phyloP scores from a whole-genome alignment of 1,140 invertebrate genomes.

The Orius insidiosus region DNA sequence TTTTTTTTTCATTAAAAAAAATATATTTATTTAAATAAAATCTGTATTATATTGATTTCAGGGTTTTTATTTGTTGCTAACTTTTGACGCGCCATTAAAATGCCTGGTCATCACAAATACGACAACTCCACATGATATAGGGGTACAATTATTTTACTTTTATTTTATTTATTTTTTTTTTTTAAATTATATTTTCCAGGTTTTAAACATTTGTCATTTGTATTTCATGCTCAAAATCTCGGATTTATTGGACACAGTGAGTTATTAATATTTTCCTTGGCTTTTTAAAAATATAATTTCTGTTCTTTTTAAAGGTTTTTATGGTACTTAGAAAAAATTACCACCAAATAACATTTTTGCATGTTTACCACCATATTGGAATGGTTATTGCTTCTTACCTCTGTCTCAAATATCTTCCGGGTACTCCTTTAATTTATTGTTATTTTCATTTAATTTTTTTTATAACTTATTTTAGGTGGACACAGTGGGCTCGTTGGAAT shows the following conservation, averaged over 20 bases:
- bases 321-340: slow-evolving; percentile 75
- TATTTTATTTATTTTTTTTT: too few species aligned
- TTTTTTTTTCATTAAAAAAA: too few species aligned
- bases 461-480: slow-evolving; percentile 23
- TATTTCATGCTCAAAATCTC: slow-evolving; percentile 48
- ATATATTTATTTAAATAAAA: too few species aligned
- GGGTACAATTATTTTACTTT: too few species aligned
- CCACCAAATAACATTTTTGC: slow-evolving; percentile 43
- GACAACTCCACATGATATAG: too few species aligned
- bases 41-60: too few species aligned
- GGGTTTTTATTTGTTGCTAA: too few species aligned
- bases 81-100: too few species aligned
- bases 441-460: slow-evolving; percentile 1
- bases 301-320: slow-evolving; percentile 59
- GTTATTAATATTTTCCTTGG: too few species aligned
- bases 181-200: too few species aligned
- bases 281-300: neutral
- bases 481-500: slow-evolving; percentile 21
- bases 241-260: slow-evolving; percentile 50
- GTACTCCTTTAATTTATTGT: slow-evolving; percentile 24
- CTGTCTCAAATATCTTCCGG: slow-evolving; percentile 37
- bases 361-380: slow-evolving; percentile 42
- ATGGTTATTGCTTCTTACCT: slow-evolving; percentile 46
- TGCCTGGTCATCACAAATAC: too few species aligned
- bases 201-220: slow-evolving; percentile 15